phyloP scores from a whole-genome alignment of 2,797 vertebrate genomes.

The Martes flavigula region DNA sequence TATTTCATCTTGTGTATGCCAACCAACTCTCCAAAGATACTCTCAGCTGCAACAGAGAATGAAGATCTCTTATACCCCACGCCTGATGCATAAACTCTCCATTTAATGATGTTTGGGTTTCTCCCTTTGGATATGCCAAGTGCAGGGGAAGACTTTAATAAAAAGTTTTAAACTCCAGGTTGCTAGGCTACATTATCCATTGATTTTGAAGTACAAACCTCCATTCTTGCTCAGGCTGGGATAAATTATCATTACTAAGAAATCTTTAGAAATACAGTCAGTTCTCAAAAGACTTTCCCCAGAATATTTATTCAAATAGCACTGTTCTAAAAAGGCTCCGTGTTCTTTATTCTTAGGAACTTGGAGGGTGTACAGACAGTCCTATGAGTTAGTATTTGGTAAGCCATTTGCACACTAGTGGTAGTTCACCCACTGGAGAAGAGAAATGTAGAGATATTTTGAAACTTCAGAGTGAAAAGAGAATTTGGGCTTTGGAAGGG shows the following conservation, averaged over 20 bases:
- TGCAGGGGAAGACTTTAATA: neutral
- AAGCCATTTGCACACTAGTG: neutral
- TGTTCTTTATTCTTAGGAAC: conserved; percentile 20
- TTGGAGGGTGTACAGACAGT: neutral
- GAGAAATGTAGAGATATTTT: neutral
- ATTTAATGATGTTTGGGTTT: neutral
- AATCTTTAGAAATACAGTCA: conserved; percentile 6
- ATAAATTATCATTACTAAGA: neutral
- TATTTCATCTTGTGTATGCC: neutral
- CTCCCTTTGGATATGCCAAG: neutral
- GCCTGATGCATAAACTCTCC: neutral
- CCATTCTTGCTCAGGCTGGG: neutral
- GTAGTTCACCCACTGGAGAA: neutral
- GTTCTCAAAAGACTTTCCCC: neutral
- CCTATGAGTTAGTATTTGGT: neutral
- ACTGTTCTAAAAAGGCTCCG: neutral
- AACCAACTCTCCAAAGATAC: neutral
- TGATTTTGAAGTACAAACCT: neutral
- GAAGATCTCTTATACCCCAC: neutral
- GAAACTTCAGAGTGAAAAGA: neutral
- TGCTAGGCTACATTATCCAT: neutral
- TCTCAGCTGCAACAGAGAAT: neutral
- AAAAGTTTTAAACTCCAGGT: neutral
- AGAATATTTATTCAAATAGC: neutral
- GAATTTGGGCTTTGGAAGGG: neutral